phyloP scores from a whole-genome alignment of 2,113 vertebrate genomes.

The Sitta europaea region DNA sequence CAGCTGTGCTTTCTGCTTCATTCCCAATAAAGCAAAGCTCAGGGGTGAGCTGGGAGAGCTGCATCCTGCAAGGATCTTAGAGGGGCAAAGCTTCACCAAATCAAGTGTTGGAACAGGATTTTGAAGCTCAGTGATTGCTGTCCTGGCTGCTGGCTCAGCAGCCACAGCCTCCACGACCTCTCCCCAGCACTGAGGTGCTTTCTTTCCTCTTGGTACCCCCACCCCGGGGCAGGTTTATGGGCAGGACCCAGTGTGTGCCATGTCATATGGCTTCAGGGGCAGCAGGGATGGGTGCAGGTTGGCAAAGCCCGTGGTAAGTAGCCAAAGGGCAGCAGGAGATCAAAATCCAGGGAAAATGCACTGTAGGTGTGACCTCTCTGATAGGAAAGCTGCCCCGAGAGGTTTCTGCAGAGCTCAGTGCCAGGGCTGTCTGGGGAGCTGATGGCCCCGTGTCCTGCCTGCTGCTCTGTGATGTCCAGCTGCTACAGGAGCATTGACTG shows the following conservation, averaged over 20 bases:
- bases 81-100: not conserved
- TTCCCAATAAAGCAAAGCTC: not conserved
- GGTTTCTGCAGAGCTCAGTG: not conserved
- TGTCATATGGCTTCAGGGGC: not conserved
- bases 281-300: not conserved
- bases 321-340: not conserved
- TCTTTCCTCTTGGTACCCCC: fast-evolving
- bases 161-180: fast-evolving
- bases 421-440: not conserved
- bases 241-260: fast-evolving
- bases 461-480: conserved; percentile 37
- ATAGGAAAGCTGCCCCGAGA: not conserved
- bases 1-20: not conserved
- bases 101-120: not conserved
- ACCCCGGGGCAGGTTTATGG: not conserved
- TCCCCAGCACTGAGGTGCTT: fast-evolving
- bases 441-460: not conserved
- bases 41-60: not conserved
- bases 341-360: fast-evolving
- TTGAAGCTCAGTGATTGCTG: not conserved
- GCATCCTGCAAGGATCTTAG: not conserved
- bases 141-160: not conserved
- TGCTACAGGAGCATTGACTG: conserved; percentile 61
- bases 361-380: not conserved
- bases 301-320: not conserved